phyloP scores from a whole-genome alignment of 2,888 invertebrate genomes.

The Margaritifera margaritifera region DNA sequence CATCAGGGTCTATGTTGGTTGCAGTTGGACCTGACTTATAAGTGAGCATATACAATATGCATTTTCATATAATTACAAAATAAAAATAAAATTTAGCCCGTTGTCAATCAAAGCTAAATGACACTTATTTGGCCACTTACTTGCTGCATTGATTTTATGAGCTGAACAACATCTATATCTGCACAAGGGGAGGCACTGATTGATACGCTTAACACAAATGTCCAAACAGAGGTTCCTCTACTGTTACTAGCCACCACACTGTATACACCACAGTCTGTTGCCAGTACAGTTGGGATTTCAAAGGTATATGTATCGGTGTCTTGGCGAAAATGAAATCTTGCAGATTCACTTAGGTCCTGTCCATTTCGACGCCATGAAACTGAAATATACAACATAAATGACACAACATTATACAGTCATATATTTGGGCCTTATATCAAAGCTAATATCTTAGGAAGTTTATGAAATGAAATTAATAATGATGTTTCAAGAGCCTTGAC shows the following conservation, averaged over 20 bases:
- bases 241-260: conserved; percentile 51
- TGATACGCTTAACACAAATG: conserved; percentile 59
- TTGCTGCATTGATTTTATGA: conserved; percentile 39
- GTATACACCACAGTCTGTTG: conserved; percentile 64
- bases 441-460: not conserved
- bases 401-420: not conserved
- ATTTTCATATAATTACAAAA: too few species aligned
- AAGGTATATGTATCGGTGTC: conserved; percentile 52
- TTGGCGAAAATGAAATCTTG: conserved; percentile 55
- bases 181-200: conserved; percentile 53
- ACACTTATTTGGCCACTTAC: too few species aligned
- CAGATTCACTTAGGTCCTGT: conserved; percentile 52
- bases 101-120: too few species aligned
- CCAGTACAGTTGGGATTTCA: conserved; percentile 63
- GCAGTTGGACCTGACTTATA: too few species aligned
- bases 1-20: too few species aligned
- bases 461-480: not conserved
- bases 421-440: not conserved
- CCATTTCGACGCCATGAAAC: conserved; percentile 63
- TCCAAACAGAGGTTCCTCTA: conserved; percentile 53
- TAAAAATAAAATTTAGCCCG: too few species aligned
- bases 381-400: conserved; percentile 24
- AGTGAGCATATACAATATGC: too few species aligned
- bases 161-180: conserved; percentile 52
- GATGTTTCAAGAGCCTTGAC: not conserved